These are phyloP conservation scores for Papilio helenus DNA, from an alignment of 1,140 invertebrate genomes.

Conservation along the genomic window DNA sequence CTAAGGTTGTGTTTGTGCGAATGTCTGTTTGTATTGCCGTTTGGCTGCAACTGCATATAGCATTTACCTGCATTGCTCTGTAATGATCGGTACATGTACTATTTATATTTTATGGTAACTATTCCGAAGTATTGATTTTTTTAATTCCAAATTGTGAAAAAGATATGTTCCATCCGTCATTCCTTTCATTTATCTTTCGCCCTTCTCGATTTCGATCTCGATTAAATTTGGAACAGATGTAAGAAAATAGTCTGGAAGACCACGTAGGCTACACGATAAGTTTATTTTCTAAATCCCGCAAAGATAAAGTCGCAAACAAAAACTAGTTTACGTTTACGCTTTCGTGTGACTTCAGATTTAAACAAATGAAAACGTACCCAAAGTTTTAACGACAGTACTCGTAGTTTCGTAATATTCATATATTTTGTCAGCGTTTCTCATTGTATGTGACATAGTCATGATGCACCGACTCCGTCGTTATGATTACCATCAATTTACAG, in stretches of 20 bases:
- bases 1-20: conserved; percentile 34
- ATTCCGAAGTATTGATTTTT: too few relatives aligned
- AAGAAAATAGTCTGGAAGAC: too few relatives aligned
- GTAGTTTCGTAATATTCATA: not conserved
- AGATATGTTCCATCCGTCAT: too few relatives aligned
- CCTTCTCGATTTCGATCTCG: too few relatives aligned
- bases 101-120: not conserved
- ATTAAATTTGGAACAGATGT: too few relatives aligned
- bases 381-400: not conserved
- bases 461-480: conserved; percentile 13
- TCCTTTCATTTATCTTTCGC: too few relatives aligned
- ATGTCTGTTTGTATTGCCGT: conserved; percentile 30
- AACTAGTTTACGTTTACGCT: too few relatives aligned
- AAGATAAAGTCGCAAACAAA: too few relatives aligned
- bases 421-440: conserved; percentile 17
- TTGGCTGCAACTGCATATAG: conserved; percentile 25
- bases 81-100: conserved; percentile 15
- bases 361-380: not conserved
- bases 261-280: too few relatives aligned
- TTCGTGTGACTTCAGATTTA: too few relatives aligned
- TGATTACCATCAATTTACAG: conserved; percentile 30
- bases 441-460: not conserved
- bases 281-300: too few relatives aligned
- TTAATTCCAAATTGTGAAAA: too few relatives aligned
- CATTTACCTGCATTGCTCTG: conserved; percentile 32